Base-by-base conservation (phyloP, 1,140 invertebrate species). In the Bombus pascuorum region DNA sequence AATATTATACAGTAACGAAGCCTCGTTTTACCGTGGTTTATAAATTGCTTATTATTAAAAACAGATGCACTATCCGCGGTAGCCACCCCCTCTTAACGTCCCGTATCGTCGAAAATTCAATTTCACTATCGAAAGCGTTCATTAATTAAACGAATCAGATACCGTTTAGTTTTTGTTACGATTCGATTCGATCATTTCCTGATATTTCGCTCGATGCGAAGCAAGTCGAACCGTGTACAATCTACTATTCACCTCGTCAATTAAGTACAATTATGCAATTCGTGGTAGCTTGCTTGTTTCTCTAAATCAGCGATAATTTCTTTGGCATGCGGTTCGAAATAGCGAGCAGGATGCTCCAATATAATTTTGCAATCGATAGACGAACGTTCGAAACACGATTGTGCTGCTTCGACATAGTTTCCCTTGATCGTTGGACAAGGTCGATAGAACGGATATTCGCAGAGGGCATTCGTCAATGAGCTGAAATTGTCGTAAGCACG, bases 351-450 rank as follows among this genome's bases (percentile, higher is more conserved):
- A n/a, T 82, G 6, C 18, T 3, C 15, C 39, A 25, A 77, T 57
- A 57, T 66, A 83, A 70, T 78, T 83, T 32, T 37, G 25, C 42
- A 32, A 42, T 83, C 44, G 65, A 83, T 77, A 15, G 34, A 10
- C 6, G 62, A 18, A 25, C 28, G n/a, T 65, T 65, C 44, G 75
- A 80, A 80, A 85, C 44, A 25, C 25, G 53, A 80, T 76, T 70
- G 53, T 72, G 32, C 37, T 65, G 47, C 66, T 44, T 78, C 74
- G 47, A 59, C 37, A 39, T 39, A 71, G 25, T 32, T 62, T 78
- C 53, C 74, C 74, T 78, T 79, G 76, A 72, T 85, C 83, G 39
- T 72, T 70, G 68, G 42, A 53, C 83, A 85, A 65, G 83, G 53
- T 80, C 68, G 83, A 62, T 32, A 44, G 39, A 72, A 70, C 47